Base-by-base conservation (phyloP, 2,888 invertebrate genomes). In the Clivina fossor region DNA sequence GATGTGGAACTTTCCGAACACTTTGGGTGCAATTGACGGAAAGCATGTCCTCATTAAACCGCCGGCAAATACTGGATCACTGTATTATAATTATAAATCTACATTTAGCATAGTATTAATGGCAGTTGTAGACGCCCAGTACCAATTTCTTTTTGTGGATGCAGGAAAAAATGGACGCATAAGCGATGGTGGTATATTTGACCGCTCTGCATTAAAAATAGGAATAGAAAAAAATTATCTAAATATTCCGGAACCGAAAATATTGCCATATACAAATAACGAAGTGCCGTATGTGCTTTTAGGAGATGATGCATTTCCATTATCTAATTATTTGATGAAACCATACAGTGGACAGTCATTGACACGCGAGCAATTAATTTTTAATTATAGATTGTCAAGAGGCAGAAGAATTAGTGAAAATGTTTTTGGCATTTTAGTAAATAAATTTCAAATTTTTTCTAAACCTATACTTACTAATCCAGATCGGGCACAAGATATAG, bases 271-370 rank as follows among this genome's bases (percentile, higher is more conserved):
- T 19, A 47, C 33, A 32, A 33, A n/a, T 11, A 33, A 33, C 11
- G 19, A 32, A 33, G 33, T 47, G 8, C 47, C 47, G 9, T 47
- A 32, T 33, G 47, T 47, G 33, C 9, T 64, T 30, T 47, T 64
- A 16, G 64, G 40, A 13, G 64, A 65, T 43, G 63, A 62, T 35
- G 64, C 64, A 28, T 65, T 65, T 60, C 55, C 60, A 9, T 35
- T 65, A 20, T 57, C 49, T 41, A 8, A 24, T 2, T 55, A 61
- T 30, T 37, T 63, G 30, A 59, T 62, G 54, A 65, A 64, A 43
- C 61, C 61, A 20, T 61, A 56, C 11, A 1, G 35, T n/a, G n/a
- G 16, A 11, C 30, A 43, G 28, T 5, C 24, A 9, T 26, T 46
- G 11, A 26, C 22, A 54, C 8, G 43, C 5, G 24, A 55, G 51